Evolutionary conservation across 2,113 vertebrate genomes (phyloP), one percentile per base, ranked within the genome.

Genomic region (Callopanchax toddi): DNA sequence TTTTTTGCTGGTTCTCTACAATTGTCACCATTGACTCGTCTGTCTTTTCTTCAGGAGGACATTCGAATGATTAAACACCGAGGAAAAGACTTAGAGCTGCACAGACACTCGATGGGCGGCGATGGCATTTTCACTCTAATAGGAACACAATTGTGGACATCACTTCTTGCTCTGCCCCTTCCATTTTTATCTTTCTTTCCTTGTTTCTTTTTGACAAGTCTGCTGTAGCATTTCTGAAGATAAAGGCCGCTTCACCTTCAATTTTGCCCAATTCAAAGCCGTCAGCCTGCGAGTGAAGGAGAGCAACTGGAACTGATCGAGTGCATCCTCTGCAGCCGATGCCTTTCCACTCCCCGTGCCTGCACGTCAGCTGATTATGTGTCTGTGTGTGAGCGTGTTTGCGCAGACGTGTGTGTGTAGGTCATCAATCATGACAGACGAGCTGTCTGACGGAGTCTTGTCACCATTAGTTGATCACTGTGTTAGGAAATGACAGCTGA

Each of bases 41-140:
- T 83, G 77, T 82, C 79, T 61, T 76, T 17, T n/a, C 73, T 73
- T 86, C 82, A 64, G 49, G 71, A 69, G 74, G 74, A 79, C 65
- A 67, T 63, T 36, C 53, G 37, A 76, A 81, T 81, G 61, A 84
- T 83, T 82, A 83, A 89, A 81, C 49, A 39, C 79, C 57, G 68
- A 67, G 32, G 26, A 65, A 64, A 70, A 78, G 67, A 61, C 64
- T 82, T 86, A 20, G 66, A 71, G 67, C 52, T 16, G 74, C 69
- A 64, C 49, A 78, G 64, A 71, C 61, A 67, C 58, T 20, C 40
- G 55, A 60, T 73, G 78, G 68, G 80, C 26, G 46, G 61, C 71
- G 76, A 84, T 76, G 74, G 60, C 76, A 68, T 86, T 78, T 83
- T 74, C 70, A 63, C 71, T 43, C 42, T 62, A 78, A 76, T 26